These are phyloP conservation scores for Pogoniulus pusillus DNA, from an alignment of 2,797 vertebrate species.

Conservation along the genomic window DNA sequence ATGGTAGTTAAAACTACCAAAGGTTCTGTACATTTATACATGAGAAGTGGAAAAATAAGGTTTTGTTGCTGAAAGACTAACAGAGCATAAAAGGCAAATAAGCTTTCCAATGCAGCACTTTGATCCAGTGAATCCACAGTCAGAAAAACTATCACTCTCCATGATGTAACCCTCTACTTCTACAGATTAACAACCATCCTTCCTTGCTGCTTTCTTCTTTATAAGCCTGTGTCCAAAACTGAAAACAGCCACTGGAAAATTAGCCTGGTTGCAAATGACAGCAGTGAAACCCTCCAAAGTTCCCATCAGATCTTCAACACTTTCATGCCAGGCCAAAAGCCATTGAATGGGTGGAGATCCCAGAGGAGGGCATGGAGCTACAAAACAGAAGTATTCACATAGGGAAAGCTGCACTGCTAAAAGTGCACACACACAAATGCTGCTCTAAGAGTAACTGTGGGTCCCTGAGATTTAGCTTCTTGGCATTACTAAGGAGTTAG, in stretches of 20 bases:
- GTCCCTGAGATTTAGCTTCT: background rate
- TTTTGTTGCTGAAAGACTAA: background rate
- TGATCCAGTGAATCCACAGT: background rate
- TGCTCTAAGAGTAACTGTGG: background rate
- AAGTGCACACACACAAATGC: background rate
- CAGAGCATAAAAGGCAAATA: background rate
- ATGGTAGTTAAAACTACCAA: background rate
- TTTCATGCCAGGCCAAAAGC: background rate
- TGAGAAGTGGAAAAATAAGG: background rate
- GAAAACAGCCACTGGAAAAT: background rate
- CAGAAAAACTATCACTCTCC: background rate
- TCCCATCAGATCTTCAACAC: background rate
- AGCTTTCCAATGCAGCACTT: background rate
- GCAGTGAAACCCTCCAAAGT: background rate
- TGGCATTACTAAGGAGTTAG: background rate
- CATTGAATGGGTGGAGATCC: background rate
- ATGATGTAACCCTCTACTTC: background rate
- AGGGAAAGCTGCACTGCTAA: background rate
- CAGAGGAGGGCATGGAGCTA: fast-evolving
- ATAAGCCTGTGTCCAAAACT: background rate
- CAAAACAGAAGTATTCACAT: background rate
- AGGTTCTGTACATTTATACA: background rate
- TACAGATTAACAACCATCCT: background rate
- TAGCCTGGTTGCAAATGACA: background rate
- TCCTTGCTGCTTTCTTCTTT: background rate